These are phyloP conservation scores for Lepidochrysops patricia DNA, from an alignment of 2,888 invertebrate genomes.

Conservation along the genomic window DNA sequence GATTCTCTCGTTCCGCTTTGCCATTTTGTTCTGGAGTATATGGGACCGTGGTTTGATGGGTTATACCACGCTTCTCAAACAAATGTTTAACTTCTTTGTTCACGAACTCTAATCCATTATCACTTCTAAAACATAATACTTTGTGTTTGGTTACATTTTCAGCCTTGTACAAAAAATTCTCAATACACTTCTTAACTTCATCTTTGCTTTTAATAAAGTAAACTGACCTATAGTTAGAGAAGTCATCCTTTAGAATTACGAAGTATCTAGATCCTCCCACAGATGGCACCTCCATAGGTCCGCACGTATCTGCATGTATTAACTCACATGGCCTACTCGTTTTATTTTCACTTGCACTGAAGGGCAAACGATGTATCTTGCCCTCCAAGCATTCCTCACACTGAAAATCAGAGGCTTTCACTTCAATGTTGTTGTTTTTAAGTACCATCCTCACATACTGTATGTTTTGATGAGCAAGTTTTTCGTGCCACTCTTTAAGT, in stretches of 20 bases:
- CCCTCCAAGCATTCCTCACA: constrained; percentile 4
- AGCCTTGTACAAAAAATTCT: constrained; percentile 23
- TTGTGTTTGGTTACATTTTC: constrained; percentile 25
- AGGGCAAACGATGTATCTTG: constrained; percentile 21
- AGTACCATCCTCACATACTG: constrained; percentile 17
- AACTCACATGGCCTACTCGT: constrained; percentile 23
- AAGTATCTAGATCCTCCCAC: constrained; percentile 13
- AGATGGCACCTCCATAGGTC: constrained; percentile 26
- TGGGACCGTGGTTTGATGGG: not conserved
- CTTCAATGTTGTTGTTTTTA: not conserved
- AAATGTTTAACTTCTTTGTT: constrained; percentile 21
- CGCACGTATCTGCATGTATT: constrained; percentile 27
- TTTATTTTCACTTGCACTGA: constrained; percentile 18
- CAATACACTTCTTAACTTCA: constrained; percentile 19
- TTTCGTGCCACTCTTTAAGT: constrained; percentile 24
- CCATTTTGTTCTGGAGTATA: constrained; percentile 35
- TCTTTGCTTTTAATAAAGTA: constrained; percentile 22
- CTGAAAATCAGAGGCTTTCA: not conserved
- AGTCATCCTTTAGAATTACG: constrained; percentile 28
- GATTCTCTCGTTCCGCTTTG: constrained; percentile 31
- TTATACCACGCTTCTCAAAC: not conserved
- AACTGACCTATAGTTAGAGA: constrained; percentile 20
- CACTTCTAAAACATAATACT: not conserved
- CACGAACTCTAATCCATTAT: constrained; percentile 25
- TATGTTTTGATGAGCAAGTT: constrained; percentile 24